phyloP scores from a whole-genome alignment of 1,140 invertebrate species.

The Argopecten irradians region DNA sequence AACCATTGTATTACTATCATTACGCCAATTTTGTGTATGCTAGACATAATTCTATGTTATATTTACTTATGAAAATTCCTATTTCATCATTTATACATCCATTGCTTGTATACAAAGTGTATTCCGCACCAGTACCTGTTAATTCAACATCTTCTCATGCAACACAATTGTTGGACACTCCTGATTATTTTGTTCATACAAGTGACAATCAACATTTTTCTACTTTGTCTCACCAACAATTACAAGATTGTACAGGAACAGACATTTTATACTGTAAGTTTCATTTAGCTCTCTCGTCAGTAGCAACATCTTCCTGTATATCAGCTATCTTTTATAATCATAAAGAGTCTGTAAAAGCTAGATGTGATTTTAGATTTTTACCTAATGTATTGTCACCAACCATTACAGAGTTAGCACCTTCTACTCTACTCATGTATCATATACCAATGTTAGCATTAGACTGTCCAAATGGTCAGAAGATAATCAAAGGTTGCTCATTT shows the following conservation, averaged over 20 bases:
- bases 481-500: conserved; percentile 7
- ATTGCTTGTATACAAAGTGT: conserved; percentile 25
- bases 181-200: not conserved
- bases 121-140: conserved; percentile 33
- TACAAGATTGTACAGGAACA: conserved; percentile 25
- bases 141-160: conserved; percentile 38
- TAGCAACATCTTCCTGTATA: not conserved
- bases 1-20: conserved; percentile 35
- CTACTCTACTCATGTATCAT: not conserved
- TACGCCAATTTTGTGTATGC: conserved; percentile 34
- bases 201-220: conserved; percentile 25
- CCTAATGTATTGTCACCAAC: not conserved
- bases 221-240: not conserved
- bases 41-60: conserved; percentile 35
- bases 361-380: conserved; percentile 28
- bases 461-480: not conserved
- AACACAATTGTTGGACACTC: conserved; percentile 28
- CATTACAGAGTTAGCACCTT: conserved; percentile 1
- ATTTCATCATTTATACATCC: conserved; percentile 28
- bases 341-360: not conserved
- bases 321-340: conserved; percentile 23
- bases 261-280: not conserved
- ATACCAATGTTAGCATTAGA: not conserved
- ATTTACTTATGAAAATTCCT: conserved; percentile 32
- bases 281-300: not conserved